Base-by-base conservation (phyloP, 2,113 vertebrate species). In the Oryzias javanicus region DNA sequence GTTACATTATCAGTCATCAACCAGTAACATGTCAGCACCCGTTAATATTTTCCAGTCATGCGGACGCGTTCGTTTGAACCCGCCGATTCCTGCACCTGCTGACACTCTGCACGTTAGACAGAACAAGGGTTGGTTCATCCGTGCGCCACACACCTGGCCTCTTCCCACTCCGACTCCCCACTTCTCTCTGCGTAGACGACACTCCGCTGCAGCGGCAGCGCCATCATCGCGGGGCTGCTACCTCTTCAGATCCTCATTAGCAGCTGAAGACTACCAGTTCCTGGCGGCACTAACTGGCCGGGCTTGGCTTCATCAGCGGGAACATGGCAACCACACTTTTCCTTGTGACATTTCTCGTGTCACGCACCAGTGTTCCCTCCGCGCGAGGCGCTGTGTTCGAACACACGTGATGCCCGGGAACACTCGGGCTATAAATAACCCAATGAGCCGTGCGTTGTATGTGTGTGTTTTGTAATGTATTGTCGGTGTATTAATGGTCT, bases 331-430 rank as follows among this genome's bases (percentile, higher is more conserved):
- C 65, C 6, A 72, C 55, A 13, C 60, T 14, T 63, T 54, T 88
- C 60, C 58, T 69, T 70, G 29, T 83, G 83, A 87, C 84, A 86
- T 89, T 86, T 88, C 68, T 80, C 72, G 35, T 80, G 76, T 79
- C 85, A 76, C 69, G 55, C 81, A 71, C 54, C 49, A 55, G 71
- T 59, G 70, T 76, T 70, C 41, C 25, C 74, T 78, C 60, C 58
- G 74, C 14, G 54, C 40, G 15, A 24, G 67, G 54, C 29, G 4
- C 12, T 4, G 57, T 29, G 35, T 56, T 64, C 55, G 61, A 76
- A 65, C 76, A 70, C 81, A 81, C 41, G 74, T 80, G 76, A 82
- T 40, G 76, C 70, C 81, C 24, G 47, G 46, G 19, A 72, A 82
- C 62, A 0, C 41, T 20, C 1, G 0, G 16, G 62, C 79, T 88